Evolutionary conservation across 2,888 invertebrate species (phyloP), one percentile per base, ranked within the genome.

Genomic region (Plagodis pulveraria): DNA sequence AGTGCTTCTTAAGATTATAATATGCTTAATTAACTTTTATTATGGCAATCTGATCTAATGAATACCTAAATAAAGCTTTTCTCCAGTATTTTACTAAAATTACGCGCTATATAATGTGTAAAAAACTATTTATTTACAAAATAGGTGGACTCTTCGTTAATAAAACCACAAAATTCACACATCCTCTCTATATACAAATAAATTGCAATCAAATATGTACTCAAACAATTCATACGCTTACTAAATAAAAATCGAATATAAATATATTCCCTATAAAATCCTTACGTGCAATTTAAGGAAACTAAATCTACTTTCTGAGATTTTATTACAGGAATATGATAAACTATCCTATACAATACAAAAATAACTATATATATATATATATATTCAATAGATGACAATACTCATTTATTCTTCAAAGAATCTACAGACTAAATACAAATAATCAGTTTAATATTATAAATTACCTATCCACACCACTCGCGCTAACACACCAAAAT

Each of bases 71-170:
- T 89, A 90, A 91, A 91, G 90, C 91, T 89, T 88, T 83, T 74
- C 71, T 76, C 78, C 79, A 83, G 73, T 77, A 76, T 77, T 78
- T 73, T 75, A 80, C 78, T 81, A 76, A 80, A 80, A 56, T 74
- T 77, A 80, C 75, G 73, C 74, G 77, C 76, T 83, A 83, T 75
- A 78, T 84, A 81, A 86, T 89, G 90, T 91, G 22, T 22, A 90
- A 89, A 91, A 91, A 83, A 84, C 86, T 87, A 86, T 83, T 80
- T 89, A 91, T 89, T 89, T 91, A 91, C 91, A 91, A 89, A 89
- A 89, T 90, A 91, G 91, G 91, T 92, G 91, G 91, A 90, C 87
- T 89, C 84, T 92, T 92, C 91, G 89, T 89, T 86, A 85, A 82
- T 22, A 89, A 86, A 83, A 80, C 79, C 83, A 40, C 82, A 83